phyloP scores from a whole-genome alignment of 2,888 invertebrate genomes.

The Notodonta dromedarius region DNA sequence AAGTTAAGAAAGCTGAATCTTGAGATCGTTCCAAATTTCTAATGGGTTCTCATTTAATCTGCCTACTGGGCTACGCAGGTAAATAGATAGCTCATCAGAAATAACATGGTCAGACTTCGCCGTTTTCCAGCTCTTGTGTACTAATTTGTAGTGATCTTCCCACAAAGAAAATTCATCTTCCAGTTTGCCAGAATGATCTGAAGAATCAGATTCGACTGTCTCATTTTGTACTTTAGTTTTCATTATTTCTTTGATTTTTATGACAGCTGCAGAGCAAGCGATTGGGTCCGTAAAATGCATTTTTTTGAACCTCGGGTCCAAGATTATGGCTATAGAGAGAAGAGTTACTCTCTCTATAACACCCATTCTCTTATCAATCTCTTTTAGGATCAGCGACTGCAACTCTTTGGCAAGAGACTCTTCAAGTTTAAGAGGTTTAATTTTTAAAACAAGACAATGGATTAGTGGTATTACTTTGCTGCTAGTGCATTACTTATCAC shows the following conservation, averaged over 20 bases:
- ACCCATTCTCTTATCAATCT: constrained; percentile 22
- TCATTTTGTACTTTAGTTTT: constrained; percentile 4
- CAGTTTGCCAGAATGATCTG: constrained; percentile 8
- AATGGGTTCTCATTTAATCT: too few species aligned
- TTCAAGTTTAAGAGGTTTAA: constrained; percentile 20
- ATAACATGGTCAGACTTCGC: constrained; percentile 24
- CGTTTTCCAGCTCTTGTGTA: constrained; percentile 27
- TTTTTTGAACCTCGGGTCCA: constrained; percentile 26
- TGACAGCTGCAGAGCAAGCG: constrained; percentile 16
- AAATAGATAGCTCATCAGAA: constrained; percentile 36
- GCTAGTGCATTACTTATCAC: constrained; percentile 21
- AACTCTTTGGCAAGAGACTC: constrained; percentile 23
- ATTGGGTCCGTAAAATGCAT: constrained; percentile 15
- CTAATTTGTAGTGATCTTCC: constrained; percentile 29
- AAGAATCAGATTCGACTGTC: neutral
- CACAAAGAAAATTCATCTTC: constrained; percentile 20
- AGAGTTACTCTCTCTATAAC: constrained; percentile 18
- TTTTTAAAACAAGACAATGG: constrained; percentile 8
- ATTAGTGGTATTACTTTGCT: constrained; percentile 21
- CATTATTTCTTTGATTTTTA: constrained; percentile 13
- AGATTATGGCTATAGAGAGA: constrained; percentile 23
- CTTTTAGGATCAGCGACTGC: constrained; percentile 15
- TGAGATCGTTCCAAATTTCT: constrained; percentile 31
- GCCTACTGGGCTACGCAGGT: constrained; percentile 33
- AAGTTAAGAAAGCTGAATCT: constrained; percentile 29